A percentile compares a stretch with the other conserved stretches of the same genome.
These are phyloP conservation scores for Bunonema sp. DNA, from an alignment of 2,888 invertebrate genomes.

Conservation along the genomic window DNA sequence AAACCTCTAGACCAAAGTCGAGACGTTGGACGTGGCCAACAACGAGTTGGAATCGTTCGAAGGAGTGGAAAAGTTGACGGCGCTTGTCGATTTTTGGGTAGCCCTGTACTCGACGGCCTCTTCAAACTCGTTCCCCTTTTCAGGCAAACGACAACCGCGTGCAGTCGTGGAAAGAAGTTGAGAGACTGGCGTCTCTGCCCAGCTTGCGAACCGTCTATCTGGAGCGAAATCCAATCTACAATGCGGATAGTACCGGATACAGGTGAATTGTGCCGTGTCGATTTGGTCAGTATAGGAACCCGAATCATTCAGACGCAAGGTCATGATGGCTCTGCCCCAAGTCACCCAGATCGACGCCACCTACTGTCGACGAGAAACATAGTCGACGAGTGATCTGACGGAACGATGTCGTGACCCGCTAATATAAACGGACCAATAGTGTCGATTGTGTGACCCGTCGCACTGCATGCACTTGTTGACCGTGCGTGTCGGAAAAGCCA, in stretches of 20 bases:
- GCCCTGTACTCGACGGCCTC: not conserved
- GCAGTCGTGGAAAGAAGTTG: slow-evolving; percentile 67
- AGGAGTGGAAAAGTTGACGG: slow-evolving; percentile 61
- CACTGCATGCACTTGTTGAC: too few species aligned
- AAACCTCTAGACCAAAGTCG: slow-evolving; percentile 49
- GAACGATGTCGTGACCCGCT: slow-evolving; percentile 1
- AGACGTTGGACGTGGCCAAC: slow-evolving; percentile 74
- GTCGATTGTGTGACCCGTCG: too few species aligned
- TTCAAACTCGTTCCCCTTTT: slow-evolving; percentile 28
- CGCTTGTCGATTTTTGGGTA: slow-evolving; percentile 90
- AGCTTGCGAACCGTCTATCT: slow-evolving; percentile 66
- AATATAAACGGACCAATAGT: too few species aligned
- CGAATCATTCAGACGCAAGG: slow-evolving; percentile 60
- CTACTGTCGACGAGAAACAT: slow-evolving; percentile 6
- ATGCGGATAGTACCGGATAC: slow-evolving; percentile 8
- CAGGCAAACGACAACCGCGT: slow-evolving; percentile 81
- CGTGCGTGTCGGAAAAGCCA: too few species aligned
- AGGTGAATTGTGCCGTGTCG: too few species aligned
- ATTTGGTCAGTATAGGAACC: too few species aligned
- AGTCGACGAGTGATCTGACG: not conserved
- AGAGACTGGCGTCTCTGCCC: slow-evolving; percentile 54
- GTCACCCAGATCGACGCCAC: slow-evolving; percentile 83
- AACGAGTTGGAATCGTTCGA: slow-evolving; percentile 68
- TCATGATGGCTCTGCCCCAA: slow-evolving; percentile 70
- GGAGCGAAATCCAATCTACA: slow-evolving; percentile 65